Conservation (phyloP, 2,797 vertebrate genomes). For the Delichon dasypus region DNA sequence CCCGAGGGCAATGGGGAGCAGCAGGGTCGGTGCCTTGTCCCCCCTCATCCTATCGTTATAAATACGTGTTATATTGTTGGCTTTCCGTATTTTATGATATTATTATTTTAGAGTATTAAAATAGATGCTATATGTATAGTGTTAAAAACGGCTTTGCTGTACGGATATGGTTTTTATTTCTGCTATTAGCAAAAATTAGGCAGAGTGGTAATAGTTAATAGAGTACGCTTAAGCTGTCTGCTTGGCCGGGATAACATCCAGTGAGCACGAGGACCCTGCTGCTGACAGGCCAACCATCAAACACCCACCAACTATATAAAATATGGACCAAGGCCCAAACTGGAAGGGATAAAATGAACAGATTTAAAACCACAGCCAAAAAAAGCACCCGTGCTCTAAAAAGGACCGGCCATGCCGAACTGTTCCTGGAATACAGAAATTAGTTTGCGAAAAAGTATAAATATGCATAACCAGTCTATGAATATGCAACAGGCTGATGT, state of each 20-base stretch:
- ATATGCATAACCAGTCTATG: not conserved
- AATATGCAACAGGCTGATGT: not conserved
- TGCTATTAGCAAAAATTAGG: not conserved
- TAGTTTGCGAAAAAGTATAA: not conserved
- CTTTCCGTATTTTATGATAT: too few species aligned
- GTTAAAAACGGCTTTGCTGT: not conserved
- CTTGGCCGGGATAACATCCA: not conserved
- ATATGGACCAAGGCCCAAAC: not conserved
- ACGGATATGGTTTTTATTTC: not conserved
- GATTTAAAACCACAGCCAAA: not conserved
- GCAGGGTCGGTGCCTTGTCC: not conserved
- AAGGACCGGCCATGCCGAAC: not conserved
- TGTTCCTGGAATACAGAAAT: not conserved
- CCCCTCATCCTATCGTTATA: not conserved
- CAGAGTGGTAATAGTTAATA: not conserved
- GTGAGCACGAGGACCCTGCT: not conserved
- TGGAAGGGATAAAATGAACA: not conserved
- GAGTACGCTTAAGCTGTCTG: not conserved
- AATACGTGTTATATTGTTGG: not conserved
- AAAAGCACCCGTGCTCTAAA: not conserved
- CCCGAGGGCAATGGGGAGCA: rapidly evolving
- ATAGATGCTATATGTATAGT: not conserved
- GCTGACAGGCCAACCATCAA: not conserved
- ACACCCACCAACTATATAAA: not conserved
- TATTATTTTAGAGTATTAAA: not conserved